phyloP scores from a whole-genome alignment of 1,140 invertebrate species.

The Zaprionus ornatus region DNA sequence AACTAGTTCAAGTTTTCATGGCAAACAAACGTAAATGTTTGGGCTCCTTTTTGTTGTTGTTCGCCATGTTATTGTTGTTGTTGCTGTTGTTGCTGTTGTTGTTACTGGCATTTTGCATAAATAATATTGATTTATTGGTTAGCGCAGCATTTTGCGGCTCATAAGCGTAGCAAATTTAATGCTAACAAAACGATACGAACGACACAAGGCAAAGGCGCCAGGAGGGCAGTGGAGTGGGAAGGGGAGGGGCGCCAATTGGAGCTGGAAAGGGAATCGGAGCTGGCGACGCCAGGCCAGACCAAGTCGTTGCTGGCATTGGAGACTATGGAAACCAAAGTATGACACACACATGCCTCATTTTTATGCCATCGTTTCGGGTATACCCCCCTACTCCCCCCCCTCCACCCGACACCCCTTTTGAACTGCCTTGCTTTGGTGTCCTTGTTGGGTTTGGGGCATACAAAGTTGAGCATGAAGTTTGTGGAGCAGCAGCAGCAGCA shows the following conservation, averaged over 20 bases:
- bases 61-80: conserved; percentile 16
- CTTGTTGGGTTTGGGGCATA: conserved; percentile 19
- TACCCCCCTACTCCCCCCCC: background rate
- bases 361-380: conserved; percentile 24
- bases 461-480: conserved; percentile 29
- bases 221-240: background rate
- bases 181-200: conserved; percentile 29
- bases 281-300: background rate
- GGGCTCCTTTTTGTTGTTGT: conserved; percentile 24
- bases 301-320: conserved; percentile 12
- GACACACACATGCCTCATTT: conserved; percentile 48
- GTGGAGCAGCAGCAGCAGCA: background rate
- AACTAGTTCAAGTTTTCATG: conserved; percentile 74
- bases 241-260: background rate
- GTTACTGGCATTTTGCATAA: conserved; percentile 71
- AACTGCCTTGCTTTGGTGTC: background rate
- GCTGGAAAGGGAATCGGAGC: background rate
- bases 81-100: conserved; percentile 12
- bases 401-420: background rate
- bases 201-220: conserved; percentile 13
- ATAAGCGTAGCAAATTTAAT: conserved; percentile 73
- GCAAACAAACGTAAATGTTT: conserved; percentile 52
- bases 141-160: conserved; percentile 74
- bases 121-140: conserved; percentile 79
- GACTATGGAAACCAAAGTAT: conserved; percentile 31